Conservation (phyloP, 2,113 vertebrate species). For the Garra rufa region DNA sequence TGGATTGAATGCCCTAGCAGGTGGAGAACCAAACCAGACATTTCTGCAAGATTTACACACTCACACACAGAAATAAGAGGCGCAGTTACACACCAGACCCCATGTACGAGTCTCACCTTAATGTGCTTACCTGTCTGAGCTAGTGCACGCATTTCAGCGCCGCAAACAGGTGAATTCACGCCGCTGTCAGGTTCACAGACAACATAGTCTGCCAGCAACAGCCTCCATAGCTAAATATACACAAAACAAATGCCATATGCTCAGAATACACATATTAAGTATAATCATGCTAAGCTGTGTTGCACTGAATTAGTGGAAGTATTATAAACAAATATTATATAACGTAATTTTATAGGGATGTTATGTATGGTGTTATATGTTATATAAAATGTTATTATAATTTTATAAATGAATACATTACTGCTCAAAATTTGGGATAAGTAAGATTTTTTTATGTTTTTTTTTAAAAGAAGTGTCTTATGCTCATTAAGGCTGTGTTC, state of each 20-base stretch:
- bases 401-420: no score
- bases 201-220: neutral
- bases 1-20: constrained; percentile 64
- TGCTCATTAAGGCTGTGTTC: no score
- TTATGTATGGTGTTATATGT: no score
- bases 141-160: constrained; percentile 22
- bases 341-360: no score
- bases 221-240: neutral
- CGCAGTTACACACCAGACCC: constrained; percentile 58
- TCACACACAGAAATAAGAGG: constrained; percentile 56
- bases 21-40: constrained; percentile 71
- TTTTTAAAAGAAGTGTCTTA: no score
- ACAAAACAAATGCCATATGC: neutral
- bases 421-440: no score
- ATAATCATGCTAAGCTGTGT: neutral
- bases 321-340: neutral
- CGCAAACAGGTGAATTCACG: constrained; percentile 18
- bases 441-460: no score
- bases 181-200: constrained; percentile 15
- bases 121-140: constrained; percentile 44
- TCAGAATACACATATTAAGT: neutral
- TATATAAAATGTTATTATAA: no score
- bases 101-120: constrained; percentile 59
- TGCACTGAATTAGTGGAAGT: neutral
- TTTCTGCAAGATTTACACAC: constrained; percentile 58